Percentiles rank a stretch among this genome's conserved stretches.
phyloP scores from a whole-genome alignment of 2,888 invertebrate species.

The Acanthosepion pharaonis region DNA sequence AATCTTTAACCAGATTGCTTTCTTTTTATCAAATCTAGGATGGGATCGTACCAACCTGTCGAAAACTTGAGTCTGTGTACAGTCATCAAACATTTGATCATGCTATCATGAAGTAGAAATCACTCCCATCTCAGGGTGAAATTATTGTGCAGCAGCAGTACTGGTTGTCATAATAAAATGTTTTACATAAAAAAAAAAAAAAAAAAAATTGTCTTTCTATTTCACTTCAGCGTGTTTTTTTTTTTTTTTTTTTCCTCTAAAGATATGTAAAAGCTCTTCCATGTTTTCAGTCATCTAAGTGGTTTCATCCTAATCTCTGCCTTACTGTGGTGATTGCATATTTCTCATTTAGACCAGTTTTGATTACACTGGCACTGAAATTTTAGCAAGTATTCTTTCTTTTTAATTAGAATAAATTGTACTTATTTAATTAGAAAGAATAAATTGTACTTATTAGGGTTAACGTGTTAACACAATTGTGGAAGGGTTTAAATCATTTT shows the following conservation, averaged over 20 bases:
- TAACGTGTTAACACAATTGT: no score
- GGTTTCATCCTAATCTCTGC: neutral
- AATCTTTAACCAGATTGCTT: neutral
- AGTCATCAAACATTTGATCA: slow-evolving; percentile 46
- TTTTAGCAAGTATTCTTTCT: no score
- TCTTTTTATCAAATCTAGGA: slow-evolving; percentile 1
- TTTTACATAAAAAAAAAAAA: neutral
- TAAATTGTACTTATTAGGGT: no score
- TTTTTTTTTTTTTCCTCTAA: neutral
- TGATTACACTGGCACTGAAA: no score
- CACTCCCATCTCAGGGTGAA: slow-evolving; percentile 45
- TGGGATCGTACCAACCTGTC: slow-evolving; percentile 37
- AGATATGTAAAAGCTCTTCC: no score
- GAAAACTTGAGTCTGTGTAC: slow-evolving; percentile 45
- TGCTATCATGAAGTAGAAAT: slow-evolving; percentile 45
- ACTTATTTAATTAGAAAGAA: no score
- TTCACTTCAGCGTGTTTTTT: neutral
- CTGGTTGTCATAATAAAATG: slow-evolving; percentile 43
- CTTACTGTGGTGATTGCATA: neutral
- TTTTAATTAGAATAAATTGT: no score
- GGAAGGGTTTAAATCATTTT: no score
- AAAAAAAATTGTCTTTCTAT: neutral
- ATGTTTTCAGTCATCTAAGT: no score
- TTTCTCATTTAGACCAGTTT: neutral
- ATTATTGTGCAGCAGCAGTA: slow-evolving; percentile 40